Conservation (phyloP, 2,888 invertebrate species). For the Thereva unica region DNA sequence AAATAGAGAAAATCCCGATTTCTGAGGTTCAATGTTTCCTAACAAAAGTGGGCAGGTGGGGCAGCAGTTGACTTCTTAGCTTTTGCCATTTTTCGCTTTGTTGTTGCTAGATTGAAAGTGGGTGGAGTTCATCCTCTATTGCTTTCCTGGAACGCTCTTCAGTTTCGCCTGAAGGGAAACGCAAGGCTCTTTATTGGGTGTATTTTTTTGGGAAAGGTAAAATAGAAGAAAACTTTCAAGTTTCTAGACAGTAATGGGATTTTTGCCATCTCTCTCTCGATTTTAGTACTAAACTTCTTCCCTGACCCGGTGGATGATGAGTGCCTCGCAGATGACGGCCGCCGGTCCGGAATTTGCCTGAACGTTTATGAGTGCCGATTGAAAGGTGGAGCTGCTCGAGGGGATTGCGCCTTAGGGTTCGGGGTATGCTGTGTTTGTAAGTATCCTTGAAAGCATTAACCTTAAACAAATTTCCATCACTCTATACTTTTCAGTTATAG, state of each 20-base stretch:
- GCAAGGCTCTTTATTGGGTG: not conserved
- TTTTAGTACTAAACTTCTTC: conserved; percentile 78
- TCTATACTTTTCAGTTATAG: conserved; percentile 64
- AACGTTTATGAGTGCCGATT: conserved; percentile 83
- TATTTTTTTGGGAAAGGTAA: too few species aligned
- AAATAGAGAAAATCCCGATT: not conserved
- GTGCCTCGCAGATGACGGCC: conserved; percentile 72
- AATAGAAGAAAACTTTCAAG: not conserved
- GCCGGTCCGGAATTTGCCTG: conserved; percentile 75
- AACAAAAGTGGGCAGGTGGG: conserved; percentile 15
- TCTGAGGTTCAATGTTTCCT: conserved; percentile 26
- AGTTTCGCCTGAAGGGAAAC: conserved; percentile 10
- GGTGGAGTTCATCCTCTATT: not conserved
- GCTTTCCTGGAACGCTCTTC: too few species aligned
- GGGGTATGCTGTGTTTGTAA: conserved; percentile 86
- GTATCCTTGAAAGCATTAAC: conserved; percentile 53
- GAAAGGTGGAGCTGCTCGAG: conserved; percentile 69
- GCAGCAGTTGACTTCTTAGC: conserved; percentile 26
- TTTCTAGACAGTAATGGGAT: conserved; percentile 6
- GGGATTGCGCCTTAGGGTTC: conserved; percentile 80
- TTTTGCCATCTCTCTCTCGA: conserved; percentile 23
- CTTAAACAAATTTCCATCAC: not conserved
- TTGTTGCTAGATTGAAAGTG: too few species aligned
- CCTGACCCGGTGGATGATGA: conserved; percentile 82
- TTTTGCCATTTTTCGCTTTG: conserved; percentile 13